Base-by-base conservation (phyloP, 2,888 invertebrate species). In the Halocaridina rubra region DNA sequence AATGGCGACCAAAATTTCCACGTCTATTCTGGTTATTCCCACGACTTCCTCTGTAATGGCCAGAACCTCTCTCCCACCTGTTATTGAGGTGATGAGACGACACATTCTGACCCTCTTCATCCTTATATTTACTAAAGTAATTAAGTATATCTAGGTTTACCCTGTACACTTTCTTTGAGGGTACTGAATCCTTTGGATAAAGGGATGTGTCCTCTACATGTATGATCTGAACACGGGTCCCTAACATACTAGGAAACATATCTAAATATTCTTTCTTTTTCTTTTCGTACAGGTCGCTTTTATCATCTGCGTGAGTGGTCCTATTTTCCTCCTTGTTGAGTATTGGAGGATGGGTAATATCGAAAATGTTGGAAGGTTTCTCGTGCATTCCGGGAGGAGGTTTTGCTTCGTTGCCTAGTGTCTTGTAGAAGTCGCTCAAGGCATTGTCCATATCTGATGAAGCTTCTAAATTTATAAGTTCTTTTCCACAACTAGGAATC, bases 111-210 rank as follows among this genome's bases (percentile, higher is more conserved):
- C 46, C 46, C 16, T 46, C 33, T 13, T 30, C 32, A 59, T 76
- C 76, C 30, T 71, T 46, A 64, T 82, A 82, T 32, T 46, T 27
- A n/a, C 82, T 78, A 27, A 78, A 82, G 29, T 82, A 82, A 33
- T 71, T 59, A 16, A 82, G 33, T 32, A 19, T 71, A 29, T 77
- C 61, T 33, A 72, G 10, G 7, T 71, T 39, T 7, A 82, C 72
- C 24, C 71, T 39, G 24, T 82, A 82, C 3, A 22, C 33, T 29
- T 78, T 29, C 72, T 61, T 78, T 27, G 13, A 13, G 16, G 82
- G 82, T 16, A 57, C 57, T 16, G 57, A 19, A 29, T 77, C 57
- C 22, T 27, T 27, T 22, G 82, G 82, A 16, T 78, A 61, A 5
- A 82, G 39, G 1, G 77, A 71, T 27, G 46, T 13, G 13, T 27